Conservation (phyloP, 2,888 invertebrate genomes). For the Hirtodrosophila alboralis region DNA sequence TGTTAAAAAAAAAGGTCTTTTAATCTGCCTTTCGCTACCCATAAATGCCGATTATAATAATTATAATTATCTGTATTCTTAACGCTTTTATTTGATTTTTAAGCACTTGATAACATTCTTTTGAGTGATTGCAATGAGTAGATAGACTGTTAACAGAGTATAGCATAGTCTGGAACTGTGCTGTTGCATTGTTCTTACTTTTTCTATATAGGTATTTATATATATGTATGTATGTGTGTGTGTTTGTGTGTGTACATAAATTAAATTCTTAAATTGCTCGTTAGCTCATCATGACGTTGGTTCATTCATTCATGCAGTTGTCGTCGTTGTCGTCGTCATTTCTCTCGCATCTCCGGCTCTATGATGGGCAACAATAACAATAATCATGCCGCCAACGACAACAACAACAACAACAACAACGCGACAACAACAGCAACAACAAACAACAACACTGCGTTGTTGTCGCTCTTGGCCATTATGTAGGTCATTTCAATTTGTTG, state of each 20-base stretch:
- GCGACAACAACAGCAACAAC: slow-evolving; percentile 23
- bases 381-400: slow-evolving; percentile 61
- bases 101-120: too few relatives aligned
- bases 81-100: too few relatives aligned
- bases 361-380: slow-evolving; percentile 73
- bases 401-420: slow-evolving; percentile 32
- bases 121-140: too few relatives aligned
- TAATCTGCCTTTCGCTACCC: too few relatives aligned
- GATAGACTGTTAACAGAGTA: too few relatives aligned
- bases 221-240: slow-evolving; percentile 12
- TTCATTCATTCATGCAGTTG: slow-evolving; percentile 64
- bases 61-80: too few relatives aligned
- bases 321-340: slow-evolving; percentile 33
- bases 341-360: slow-evolving; percentile 36
- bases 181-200: too few relatives aligned
- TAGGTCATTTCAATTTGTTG: slow-evolving; percentile 71
- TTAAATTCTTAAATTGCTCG: slow-evolving; percentile 79
- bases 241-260: slow-evolving; percentile 57
- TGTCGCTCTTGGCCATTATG: slow-evolving; percentile 63
- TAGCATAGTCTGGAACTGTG: neutral
- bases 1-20: too few relatives aligned
- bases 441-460: slow-evolving; percentile 22
- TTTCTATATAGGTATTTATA: slow-evolving; percentile 3
- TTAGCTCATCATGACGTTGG: slow-evolving; percentile 73
- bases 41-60: too few relatives aligned